Evolutionary conservation across 2,888 invertebrate species (phyloP).

Genomic region (Leistus spinibarbis): DNA sequence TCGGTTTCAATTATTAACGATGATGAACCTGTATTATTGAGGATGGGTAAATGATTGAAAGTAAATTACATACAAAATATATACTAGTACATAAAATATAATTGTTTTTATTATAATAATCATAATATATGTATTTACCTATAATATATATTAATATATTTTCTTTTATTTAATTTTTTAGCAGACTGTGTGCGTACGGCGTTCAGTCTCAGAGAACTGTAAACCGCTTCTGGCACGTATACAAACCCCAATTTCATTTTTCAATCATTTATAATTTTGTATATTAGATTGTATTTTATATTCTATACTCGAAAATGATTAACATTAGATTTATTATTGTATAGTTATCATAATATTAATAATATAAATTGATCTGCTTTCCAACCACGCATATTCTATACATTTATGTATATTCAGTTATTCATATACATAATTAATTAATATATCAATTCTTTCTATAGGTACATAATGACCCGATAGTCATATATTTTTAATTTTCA

Average conservation of each 20-base stretch:
- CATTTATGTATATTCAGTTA: constrained; percentile 1
- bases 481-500: constrained; percentile 49
- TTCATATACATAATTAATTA: constrained; percentile 25
- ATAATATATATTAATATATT: constrained; percentile 37
- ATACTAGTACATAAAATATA: constrained; percentile 57
- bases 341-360: constrained; percentile 31
- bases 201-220: not conserved
- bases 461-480: constrained; percentile 49
- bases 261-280: constrained; percentile 52
- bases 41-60: not conserved
- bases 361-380: constrained; percentile 46
- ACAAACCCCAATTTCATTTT: constrained; percentile 48
- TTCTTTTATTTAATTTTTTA: constrained; percentile 16
- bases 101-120: constrained; percentile 55
- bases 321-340: constrained; percentile 51
- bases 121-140: constrained; percentile 34
- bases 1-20: too few species aligned
- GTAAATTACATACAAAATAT: constrained; percentile 12
- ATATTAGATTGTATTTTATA: constrained; percentile 54
- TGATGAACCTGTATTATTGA: too few species aligned
- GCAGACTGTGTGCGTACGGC: constrained; percentile 27
- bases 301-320: constrained; percentile 47
- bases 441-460: constrained; percentile 39
- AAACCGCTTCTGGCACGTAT: constrained; percentile 45
- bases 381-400: constrained; percentile 44